Evolutionary conservation across 2,113 vertebrate species (phyloP).

Genomic region (Benitochromis conjunctus): DNA sequence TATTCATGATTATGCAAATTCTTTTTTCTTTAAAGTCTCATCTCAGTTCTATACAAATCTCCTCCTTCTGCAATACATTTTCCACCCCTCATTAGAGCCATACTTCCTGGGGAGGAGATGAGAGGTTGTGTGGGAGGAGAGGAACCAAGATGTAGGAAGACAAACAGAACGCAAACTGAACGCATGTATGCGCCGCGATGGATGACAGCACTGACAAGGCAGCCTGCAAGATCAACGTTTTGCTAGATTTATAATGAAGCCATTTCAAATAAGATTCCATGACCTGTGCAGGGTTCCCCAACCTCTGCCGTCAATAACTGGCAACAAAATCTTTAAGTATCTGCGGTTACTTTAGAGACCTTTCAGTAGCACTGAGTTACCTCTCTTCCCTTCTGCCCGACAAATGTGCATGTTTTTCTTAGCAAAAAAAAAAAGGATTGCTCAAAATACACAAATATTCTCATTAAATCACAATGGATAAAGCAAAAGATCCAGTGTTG

Average conservation of each 20-base stretch:
- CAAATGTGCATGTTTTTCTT: background rate
- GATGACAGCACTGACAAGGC: background rate
- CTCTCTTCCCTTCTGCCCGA: background rate
- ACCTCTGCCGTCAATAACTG: background rate
- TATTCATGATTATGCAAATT: background rate
- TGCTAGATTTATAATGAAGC: background rate
- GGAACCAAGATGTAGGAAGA: background rate
- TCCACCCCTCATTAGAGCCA: slow-evolving; percentile 19
- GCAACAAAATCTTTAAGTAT: background rate
- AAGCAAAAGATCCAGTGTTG: background rate
- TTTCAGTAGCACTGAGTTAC: background rate
- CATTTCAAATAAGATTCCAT: slow-evolving; percentile 14
- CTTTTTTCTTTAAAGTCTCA: background rate
- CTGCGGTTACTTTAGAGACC: background rate
- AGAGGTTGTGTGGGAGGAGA: slow-evolving; percentile 28
- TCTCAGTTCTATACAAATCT: background rate
- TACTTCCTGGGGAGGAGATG: slow-evolving; percentile 9
- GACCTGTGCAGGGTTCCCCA: background rate
- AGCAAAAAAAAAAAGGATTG: background rate
- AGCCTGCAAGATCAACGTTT: background rate
- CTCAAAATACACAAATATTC: slow-evolving; percentile 10
- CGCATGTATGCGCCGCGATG: background rate
- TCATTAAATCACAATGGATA: background rate
- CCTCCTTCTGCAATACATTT: background rate
- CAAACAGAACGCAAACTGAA: slow-evolving; percentile 2